Base-by-base conservation (phyloP, 1,140 invertebrate genomes). In the Dinoponera quadriceps region DNA sequence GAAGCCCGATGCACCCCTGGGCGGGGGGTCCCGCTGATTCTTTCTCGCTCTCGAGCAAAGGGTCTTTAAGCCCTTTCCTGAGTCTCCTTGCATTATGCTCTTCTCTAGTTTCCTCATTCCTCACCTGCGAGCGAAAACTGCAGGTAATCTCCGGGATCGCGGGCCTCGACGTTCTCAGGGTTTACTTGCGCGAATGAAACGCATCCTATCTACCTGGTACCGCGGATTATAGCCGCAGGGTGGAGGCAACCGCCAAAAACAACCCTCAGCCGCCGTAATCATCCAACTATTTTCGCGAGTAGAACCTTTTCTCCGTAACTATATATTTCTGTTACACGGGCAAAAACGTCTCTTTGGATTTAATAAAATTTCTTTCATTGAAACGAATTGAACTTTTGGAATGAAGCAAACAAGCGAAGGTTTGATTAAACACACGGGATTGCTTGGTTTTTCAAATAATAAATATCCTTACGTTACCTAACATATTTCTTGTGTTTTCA, bases 141-240 rank as follows among this genome's bases (percentile, higher is more conserved):
- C 84, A 73, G 80, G 85, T 78, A 85, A 78, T 18, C 44, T 38
- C 16, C 48, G 25, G n/a, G 27, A 48, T 63, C 20, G 57, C 44
- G 63, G n/a, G 33, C n/a, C n/a, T 18, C 49, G 85, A 90, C 87
- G 90, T 93, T 93, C 92, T 92, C 91, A 93, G 91, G 89, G 83
- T 82, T 78, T 77, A 84, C 72, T 85, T 83, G 85, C 87, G 90
- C 90, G 91, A 90, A 90, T 89, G 87, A 87, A 89, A 77, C 77
- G 83, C 68, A 72, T 80, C 29, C 33, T 80, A 87, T 88, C 84
- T 91, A 89, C 84, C 86, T 88, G 88, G 59, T 57, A 54, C 51
- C 22, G 22, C 22, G 49, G 66, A 78, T 74, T 72, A 66, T 55
- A 55, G 73, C 59, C 60, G 51, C 51, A 38, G 59, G 57, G 62